Percentiles rank a stretch among this genome's conserved stretches.
phyloP scores from a whole-genome alignment of 2,113 vertebrate species.

The Dicrurus megarhynchus region DNA sequence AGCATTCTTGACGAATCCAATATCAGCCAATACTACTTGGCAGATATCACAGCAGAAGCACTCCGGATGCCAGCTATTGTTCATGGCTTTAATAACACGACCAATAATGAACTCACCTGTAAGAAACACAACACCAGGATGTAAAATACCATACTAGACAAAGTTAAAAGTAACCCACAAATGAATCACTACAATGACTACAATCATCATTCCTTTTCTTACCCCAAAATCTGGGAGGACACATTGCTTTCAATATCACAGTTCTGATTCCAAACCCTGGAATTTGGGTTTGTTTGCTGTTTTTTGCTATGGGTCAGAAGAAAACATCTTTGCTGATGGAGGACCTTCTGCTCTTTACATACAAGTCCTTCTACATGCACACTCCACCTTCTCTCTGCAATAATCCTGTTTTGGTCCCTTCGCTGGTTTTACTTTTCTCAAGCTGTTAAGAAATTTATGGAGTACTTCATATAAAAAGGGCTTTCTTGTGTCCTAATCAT shows the following conservation, averaged over 20 bases:
- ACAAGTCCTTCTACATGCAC: not conserved
- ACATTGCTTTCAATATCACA: not conserved
- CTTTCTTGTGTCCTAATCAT: not conserved
- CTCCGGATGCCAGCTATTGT: conserved; percentile 98
- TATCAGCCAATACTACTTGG: conserved; percentile 88
- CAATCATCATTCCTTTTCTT: not conserved
- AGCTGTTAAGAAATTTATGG: not conserved
- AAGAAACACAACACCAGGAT: conserved; percentile 15
- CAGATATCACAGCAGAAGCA: conserved; percentile 98
- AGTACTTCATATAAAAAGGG: not conserved
- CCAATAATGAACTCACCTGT: conserved; percentile 97
- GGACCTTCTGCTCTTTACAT: not conserved
- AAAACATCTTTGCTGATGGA: not conserved
- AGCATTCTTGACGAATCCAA: conserved; percentile 97
- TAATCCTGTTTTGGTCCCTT: not conserved
- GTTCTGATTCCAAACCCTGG: not conserved
- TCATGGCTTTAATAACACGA: conserved; percentile 99
- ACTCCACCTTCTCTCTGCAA: not conserved
- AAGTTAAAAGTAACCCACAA: not conserved
- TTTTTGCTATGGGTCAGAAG: not conserved
- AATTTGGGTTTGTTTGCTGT: not conserved
- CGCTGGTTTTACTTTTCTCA: not conserved
- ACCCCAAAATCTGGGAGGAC: not conserved
- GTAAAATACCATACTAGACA: not conserved
- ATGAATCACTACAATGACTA: not conserved